Evolutionary conservation across 2,888 invertebrate genomes (phyloP).

Genomic region (Platycnemis pennipes): DNA sequence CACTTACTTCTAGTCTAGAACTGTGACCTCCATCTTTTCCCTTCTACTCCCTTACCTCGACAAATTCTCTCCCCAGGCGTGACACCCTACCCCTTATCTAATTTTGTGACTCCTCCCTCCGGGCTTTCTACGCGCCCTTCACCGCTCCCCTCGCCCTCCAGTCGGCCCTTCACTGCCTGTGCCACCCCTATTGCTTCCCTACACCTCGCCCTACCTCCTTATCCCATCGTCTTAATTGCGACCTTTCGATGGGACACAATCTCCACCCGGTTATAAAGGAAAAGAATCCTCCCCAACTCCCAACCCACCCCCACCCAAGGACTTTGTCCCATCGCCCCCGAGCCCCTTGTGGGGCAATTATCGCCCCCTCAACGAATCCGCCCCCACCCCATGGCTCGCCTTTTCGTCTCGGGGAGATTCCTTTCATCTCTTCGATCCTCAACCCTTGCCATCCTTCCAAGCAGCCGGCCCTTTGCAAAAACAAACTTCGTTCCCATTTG

Average conservation of each 20-base stretch:
- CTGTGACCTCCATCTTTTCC: too few species aligned
- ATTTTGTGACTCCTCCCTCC: not conserved
- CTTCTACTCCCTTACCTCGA: too few species aligned
- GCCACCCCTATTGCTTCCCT: not conserved
- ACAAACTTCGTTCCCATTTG: not conserved
- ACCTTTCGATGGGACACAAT: conserved; percentile 34
- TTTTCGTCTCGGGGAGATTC: not conserved
- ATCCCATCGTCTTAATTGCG: conserved; percentile 25
- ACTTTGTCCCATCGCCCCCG: not conserved
- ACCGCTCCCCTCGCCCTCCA: not conserved
- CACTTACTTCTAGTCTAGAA: too few species aligned
- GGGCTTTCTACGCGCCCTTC: not conserved
- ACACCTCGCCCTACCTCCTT: not conserved
- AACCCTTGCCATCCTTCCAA: not conserved
- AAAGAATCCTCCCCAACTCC: not conserved
- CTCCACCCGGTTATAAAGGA: not conserved
- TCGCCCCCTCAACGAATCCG: not conserved
- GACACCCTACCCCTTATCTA: not conserved
- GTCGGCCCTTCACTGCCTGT: not conserved
- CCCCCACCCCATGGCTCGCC: not conserved
- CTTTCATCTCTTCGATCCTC: conserved; percentile 31
- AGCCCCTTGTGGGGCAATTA: not conserved
- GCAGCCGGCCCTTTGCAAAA: conserved; percentile 28
- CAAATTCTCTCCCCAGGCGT: too few species aligned
- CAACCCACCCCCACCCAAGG: not conserved